Conservation (phyloP, 1,140 invertebrate genomes). For the Dreissena rostriformis region DNA sequence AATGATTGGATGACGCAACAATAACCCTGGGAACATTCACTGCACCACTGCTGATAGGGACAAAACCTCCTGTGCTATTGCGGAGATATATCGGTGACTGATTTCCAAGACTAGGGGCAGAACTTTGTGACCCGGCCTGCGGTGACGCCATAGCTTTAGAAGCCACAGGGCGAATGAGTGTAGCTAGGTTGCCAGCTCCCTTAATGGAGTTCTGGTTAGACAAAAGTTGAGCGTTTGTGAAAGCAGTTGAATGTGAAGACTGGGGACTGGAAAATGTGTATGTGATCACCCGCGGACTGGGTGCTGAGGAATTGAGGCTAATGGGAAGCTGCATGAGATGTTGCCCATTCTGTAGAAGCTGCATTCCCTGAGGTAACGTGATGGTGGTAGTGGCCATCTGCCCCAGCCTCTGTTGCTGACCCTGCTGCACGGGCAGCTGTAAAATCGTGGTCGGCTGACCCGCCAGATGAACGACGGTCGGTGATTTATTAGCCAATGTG, state of each 20-base stretch:
- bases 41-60: conserved; percentile 26
- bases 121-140: conserved; percentile 17
- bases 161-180: conserved; percentile 39
- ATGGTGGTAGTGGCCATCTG: conserved; percentile 7
- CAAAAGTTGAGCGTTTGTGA: conserved; percentile 43
- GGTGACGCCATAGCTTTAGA: conserved; percentile 37
- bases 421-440: conserved; percentile 54
- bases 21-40: conserved; percentile 17
- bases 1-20: conserved; percentile 10
- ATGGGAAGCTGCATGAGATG: conserved; percentile 65
- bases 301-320: conserved; percentile 57
- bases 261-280: conserved; percentile 47
- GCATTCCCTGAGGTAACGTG: conserved; percentile 49
- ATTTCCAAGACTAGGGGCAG: conserved; percentile 21
- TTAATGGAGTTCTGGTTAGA: conserved; percentile 12
- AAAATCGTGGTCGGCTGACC: conserved; percentile 57
- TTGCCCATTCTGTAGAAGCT: conserved; percentile 58
- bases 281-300: conserved; percentile 61
- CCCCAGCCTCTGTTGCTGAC: conserved; percentile 9
- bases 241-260: conserved; percentile 20
- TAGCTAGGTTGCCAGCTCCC: not conserved
- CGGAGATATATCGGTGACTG: not conserved
- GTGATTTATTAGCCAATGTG: conserved; percentile 5
- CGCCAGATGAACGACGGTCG: conserved; percentile 57
- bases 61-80: conserved; percentile 34